Conservation (phyloP, 1,140 invertebrate species). For the Carposina sasakii region DNA sequence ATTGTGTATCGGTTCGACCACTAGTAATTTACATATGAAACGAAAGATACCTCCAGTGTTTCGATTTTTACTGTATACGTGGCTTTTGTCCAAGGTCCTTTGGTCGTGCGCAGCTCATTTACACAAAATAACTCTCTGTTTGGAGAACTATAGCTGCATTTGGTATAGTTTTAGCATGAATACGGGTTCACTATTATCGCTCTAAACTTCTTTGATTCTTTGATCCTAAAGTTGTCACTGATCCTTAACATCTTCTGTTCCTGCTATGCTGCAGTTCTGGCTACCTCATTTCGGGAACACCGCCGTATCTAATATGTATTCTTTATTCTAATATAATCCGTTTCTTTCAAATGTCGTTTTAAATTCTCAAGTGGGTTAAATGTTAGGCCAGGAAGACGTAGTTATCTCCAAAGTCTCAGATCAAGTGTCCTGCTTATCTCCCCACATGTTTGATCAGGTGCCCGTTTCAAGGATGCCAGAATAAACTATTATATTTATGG, state of each 20-base stretch:
- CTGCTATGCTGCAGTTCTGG: too few relatives aligned
- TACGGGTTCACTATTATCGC: too few relatives aligned
- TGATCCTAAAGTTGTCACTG: too few relatives aligned
- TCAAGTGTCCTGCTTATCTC: conserved; percentile 64
- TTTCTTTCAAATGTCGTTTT: conserved; percentile 33
- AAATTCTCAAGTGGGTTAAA: conserved; percentile 23
- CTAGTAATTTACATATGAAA: conserved; percentile 49
- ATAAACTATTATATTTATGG: neutral
- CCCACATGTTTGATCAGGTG: conserved; percentile 67
- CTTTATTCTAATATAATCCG: too few relatives aligned
- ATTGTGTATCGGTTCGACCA: too few relatives aligned
- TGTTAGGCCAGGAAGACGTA: conserved; percentile 35
- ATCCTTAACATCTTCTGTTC: too few relatives aligned
- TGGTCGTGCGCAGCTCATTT: conserved; percentile 20
- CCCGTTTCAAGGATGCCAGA: conserved; percentile 13
- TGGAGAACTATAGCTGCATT: too few relatives aligned
- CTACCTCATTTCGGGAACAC: too few relatives aligned
- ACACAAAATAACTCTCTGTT: too few relatives aligned
- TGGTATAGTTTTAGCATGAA: neutral
- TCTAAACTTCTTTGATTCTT: too few relatives aligned
- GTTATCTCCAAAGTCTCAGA: conserved; percentile 60
- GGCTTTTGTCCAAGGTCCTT: conserved; percentile 19
- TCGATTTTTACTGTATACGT: conserved; percentile 43
- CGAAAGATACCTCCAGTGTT: conserved; percentile 42
- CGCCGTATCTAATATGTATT: too few relatives aligned